Evolutionary conservation across 2,888 invertebrate genomes (phyloP).

Genomic region (Chymomyza amoena): DNA sequence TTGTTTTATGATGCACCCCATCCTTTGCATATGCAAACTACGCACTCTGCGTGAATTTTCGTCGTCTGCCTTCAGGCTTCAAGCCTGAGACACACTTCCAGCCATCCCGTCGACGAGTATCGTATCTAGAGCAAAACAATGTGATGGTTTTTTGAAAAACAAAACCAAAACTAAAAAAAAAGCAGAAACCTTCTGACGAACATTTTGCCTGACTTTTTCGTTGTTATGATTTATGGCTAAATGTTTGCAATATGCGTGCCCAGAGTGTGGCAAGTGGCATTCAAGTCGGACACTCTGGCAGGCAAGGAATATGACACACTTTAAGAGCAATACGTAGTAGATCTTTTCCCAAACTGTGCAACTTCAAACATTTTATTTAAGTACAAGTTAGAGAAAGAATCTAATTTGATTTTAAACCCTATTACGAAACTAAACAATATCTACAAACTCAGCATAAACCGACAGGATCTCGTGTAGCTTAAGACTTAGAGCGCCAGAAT

Average conservation of each 20-base stretch:
- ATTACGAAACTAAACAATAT: too few relatives aligned
- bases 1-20: conserved; percentile 55
- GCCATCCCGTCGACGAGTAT: conserved; percentile 31
- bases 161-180: too few relatives aligned
- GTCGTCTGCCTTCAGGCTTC: conserved; percentile 13
- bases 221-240: not conserved
- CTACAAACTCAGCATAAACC: too few relatives aligned
- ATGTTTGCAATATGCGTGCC: not conserved
- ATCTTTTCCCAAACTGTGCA: not conserved
- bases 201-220: conserved; percentile 5
- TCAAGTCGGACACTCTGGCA: not conserved
- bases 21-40: conserved; percentile 59
- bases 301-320: not conserved
- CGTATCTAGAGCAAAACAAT: conserved; percentile 59
- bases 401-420: too few relatives aligned
- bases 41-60: conserved; percentile 40
- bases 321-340: not conserved
- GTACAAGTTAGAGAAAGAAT: not conserved
- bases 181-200: not conserved
- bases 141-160: conserved; percentile 29
- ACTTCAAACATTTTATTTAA: not conserved
- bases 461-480: too few relatives aligned
- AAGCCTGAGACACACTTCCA: not conserved
- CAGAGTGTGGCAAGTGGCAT: not conserved
- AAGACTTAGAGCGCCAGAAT: too few relatives aligned